Evolutionary conservation across 2,113 vertebrate genomes (phyloP).

Genomic region (Serinus canaria): DNA sequence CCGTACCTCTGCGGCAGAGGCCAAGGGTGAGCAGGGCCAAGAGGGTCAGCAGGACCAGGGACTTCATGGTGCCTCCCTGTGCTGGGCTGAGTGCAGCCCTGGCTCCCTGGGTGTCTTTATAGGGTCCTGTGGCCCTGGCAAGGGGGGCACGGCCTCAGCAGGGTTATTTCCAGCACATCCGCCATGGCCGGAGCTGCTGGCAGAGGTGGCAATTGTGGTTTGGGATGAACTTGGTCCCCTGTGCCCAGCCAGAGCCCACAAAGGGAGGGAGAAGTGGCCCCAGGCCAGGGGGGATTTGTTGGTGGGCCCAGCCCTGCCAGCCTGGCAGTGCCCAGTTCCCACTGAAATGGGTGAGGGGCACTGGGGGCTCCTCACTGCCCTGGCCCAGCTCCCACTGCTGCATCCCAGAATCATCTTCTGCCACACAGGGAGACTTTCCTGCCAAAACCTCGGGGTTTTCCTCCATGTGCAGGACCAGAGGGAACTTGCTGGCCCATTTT

Average conservation of each 20-base stretch:
- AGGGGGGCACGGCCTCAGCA: not conserved
- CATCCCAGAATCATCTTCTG: not conserved
- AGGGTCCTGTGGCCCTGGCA: not conserved
- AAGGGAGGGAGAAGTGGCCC: not conserved
- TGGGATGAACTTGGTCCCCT: not conserved
- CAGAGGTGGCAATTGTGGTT: slow-evolving; percentile 59
- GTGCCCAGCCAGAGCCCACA: not conserved
- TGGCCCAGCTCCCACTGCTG: not conserved
- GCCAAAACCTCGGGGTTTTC: not conserved
- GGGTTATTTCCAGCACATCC: slow-evolving; percentile 61
- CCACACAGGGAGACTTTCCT: accelerated
- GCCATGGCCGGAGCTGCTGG: not conserved
- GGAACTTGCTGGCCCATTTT: not conserved
- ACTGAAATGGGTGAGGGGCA: not conserved
- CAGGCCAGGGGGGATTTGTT: accelerated
- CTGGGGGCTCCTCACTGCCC: not conserved
- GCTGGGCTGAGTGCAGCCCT: not conserved
- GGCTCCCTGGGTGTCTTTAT: slow-evolving; percentile 13
- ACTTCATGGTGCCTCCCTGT: slow-evolving; percentile 45
- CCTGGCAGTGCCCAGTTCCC: not conserved
- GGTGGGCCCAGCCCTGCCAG: not conserved
- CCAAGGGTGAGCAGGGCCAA: slow-evolving; percentile 44
- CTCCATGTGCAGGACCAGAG: accelerated
- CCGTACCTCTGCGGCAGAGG: slow-evolving; percentile 44
- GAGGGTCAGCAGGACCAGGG: not conserved